Evolutionary conservation across 2,888 invertebrate species (phyloP), one percentile per base, ranked within the genome.

Genomic region (Temnothorax ravouxi): DNA sequence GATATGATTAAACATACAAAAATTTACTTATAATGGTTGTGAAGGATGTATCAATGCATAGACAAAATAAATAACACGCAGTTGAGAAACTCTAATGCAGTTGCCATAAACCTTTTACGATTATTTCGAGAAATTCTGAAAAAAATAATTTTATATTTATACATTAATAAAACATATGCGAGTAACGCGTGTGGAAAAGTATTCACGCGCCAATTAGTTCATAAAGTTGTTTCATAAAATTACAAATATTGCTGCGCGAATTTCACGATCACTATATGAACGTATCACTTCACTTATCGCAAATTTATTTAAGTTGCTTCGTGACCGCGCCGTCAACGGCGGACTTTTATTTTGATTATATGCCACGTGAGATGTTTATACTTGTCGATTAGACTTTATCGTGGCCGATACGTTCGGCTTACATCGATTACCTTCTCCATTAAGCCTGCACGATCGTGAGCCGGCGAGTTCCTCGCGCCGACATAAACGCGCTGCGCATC

Each of bases 401-500:
- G 47, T 6, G 72, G 21, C 50, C 50, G 72, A 80, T 80, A 80
- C 47, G 59, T 71, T 25, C 47, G 72, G 25, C 47, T 61, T 50
- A 47, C 38, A 72, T 80, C 71, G 79, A 80, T 80, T 72, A 72
- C 38, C 13, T 47, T 21, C 29, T 47, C 34, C 41, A 80, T 80
- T 80, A 80, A 59, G 47, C 34, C 21, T 71, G 79, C 72, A 47
- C 38, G 21, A 69, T 79, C 56, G 62, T 50, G 75, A 54, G 64
- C 41, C n/a, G 38, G 54, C 9, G 34, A 52, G n/a, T 29, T 52
- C 15, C 41, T 18, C 59, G 67, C 50, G 75, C 44, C 69, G 79
- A 61, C 59, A 34, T 69, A 52, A 90, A 91, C 92, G 89, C 91
- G 90, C 90, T 85, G 71, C 88, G 90, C 90, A 92, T 91, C 87